Evolutionary conservation across 2,113 vertebrate genomes (phyloP), one percentile per base, ranked within the genome.

Genomic region (Perca flavescens): DNA sequence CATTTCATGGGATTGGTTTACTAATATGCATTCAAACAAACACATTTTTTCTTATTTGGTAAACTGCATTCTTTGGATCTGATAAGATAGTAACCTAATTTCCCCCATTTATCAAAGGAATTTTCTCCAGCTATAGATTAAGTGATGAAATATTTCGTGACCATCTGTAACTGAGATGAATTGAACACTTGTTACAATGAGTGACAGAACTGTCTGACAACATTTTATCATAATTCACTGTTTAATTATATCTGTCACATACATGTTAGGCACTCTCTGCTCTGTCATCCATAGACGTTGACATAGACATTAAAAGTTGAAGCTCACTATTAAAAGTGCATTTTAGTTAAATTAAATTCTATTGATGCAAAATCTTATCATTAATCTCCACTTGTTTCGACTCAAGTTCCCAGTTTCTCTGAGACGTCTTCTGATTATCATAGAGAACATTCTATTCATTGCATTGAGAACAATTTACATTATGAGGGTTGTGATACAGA

Each of bases 11-110:
- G 74, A 82, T 90, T 88, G 91, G 81, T 95, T 95, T 93, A 94
- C 92, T 93, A 91, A 92, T 91, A 91, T 93, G 86, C 77, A 92
- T 94, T 89, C 74, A 91, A 92, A 92, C 86, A 25, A 25, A 25
- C 25, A 25, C 25, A 25, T 25, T 25, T 25, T 25, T 89, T 91
- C 15, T 49, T 83, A 76, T 83, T 82, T 62, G 36, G 47, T 76
- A 66, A 84, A 82, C 47, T 77, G 74, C 74, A 79, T 56, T 82
- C 79, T 86, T 74, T 80, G 13, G 53, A 71, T 83, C 47, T 62
- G 67, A 83, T 70, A 81, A 86, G 73, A 90, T 47, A 61, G 82
- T 79, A 75, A 82, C 64, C 77, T 82, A 16, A 75, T 90, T 87
- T 88, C 68, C 63, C 80, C 80, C 77, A 74, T 58, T 52, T 87